Conservation (phyloP, 2,113 vertebrate genomes). For the Isurus oxyrinchus region DNA sequence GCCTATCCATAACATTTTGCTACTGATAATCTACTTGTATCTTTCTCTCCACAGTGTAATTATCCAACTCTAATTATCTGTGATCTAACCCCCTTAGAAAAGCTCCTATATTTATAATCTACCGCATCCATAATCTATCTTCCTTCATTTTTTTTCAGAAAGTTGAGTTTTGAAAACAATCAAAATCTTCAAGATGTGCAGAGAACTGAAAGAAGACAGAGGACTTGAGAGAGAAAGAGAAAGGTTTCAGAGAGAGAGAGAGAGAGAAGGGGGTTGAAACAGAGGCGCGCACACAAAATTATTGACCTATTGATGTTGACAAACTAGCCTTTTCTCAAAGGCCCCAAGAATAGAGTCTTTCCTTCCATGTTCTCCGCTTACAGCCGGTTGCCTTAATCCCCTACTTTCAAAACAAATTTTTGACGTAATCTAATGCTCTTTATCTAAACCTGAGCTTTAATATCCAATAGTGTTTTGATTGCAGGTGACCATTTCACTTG, state of each 20-base stretch:
- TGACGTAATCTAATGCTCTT: background rate
- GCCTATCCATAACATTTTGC: background rate
- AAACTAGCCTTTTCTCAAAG: background rate
- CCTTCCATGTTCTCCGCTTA: background rate
- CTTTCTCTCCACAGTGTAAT: background rate
- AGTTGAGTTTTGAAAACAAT: background rate
- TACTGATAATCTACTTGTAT: too few relatives aligned
- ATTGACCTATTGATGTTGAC: background rate
- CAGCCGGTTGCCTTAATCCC: background rate
- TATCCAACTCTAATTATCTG: background rate
- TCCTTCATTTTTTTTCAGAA: background rate
- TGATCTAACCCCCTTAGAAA: background rate
- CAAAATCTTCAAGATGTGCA: background rate
- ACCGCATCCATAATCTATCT: background rate
- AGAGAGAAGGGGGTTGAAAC: background rate
- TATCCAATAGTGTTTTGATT: background rate
- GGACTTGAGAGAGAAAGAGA: background rate
- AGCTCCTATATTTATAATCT: too few relatives aligned
- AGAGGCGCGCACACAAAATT: background rate
- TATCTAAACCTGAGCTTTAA: constrained; percentile 1
- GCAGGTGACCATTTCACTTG: background rate
- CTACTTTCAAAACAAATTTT: constrained; percentile 1
- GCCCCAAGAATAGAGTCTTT: background rate
- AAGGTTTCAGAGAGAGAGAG: background rate
- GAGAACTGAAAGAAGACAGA: background rate